phyloP scores from a whole-genome alignment of 2,888 invertebrate genomes.

The Caenorhabditis macrosperma region DNA sequence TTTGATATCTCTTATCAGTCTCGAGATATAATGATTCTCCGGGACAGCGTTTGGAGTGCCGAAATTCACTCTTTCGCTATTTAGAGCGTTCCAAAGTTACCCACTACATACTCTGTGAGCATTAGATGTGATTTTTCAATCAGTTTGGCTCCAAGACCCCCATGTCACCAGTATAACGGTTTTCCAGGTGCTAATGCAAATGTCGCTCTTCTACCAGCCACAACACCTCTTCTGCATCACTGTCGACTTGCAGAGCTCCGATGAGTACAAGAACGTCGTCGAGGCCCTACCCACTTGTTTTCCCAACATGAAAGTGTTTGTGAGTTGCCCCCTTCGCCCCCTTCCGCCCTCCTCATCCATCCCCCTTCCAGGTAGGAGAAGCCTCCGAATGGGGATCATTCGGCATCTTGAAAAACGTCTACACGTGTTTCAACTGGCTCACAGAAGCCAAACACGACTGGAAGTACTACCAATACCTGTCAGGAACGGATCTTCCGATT shows the following conservation, averaged over 20 bases:
- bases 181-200: slow-evolving; percentile 54
- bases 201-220: slow-evolving; percentile 62
- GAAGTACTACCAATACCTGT: slow-evolving; percentile 65
- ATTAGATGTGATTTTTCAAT: too few relatives aligned
- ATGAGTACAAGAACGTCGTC: slow-evolving; percentile 38
- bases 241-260: slow-evolving; percentile 48
- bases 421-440: slow-evolving; percentile 52
- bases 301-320: slow-evolving; percentile 62
- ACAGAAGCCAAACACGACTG: slow-evolving; percentile 37
- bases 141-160: too few relatives aligned
- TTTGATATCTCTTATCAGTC: too few relatives aligned
- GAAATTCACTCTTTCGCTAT: too few relatives aligned
- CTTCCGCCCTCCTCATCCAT: not conserved
- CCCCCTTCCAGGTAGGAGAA: slow-evolving; percentile 45
- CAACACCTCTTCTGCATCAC: slow-evolving; percentile 64
- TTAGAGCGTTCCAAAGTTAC: too few relatives aligned
- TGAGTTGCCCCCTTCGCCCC: not conserved
- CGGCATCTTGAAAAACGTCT: slow-evolving; percentile 58
- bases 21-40: too few relatives aligned
- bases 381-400: slow-evolving; percentile 59
- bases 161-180: too few relatives aligned
- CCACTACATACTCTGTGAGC: too few relatives aligned
- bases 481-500: slow-evolving; percentile 66
- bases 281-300: slow-evolving; percentile 48
- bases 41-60: too few relatives aligned